phyloP scores from a whole-genome alignment of 2,797 vertebrate genomes.

The Neopelma chrysocephalum region DNA sequence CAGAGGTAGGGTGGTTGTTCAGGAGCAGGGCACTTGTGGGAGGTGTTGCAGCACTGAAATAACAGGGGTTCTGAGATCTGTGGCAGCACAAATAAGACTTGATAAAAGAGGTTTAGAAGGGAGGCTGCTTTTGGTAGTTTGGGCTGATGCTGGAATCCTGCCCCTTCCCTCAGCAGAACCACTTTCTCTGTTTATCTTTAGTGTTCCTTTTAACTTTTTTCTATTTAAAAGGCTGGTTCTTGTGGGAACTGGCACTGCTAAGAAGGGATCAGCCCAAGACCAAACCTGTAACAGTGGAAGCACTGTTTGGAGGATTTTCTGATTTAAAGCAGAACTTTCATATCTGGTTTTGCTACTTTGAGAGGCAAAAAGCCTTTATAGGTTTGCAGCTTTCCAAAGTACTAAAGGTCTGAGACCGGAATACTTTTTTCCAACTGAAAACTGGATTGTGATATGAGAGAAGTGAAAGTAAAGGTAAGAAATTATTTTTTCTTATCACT shows the following conservation, averaged over 20 bases:
- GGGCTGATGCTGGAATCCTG: neutral
- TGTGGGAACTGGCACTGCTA: neutral
- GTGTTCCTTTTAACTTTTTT: rapidly evolving
- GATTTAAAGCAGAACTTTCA: neutral
- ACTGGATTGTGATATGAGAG: neutral
- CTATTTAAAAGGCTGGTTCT: neutral
- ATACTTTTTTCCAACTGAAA: neutral
- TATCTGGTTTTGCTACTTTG: neutral
- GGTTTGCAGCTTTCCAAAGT: neutral
- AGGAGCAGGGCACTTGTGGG: neutral
- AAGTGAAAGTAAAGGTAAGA: neutral
- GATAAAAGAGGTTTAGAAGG: neutral
- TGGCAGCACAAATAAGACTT: neutral
- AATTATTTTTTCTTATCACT: neutral
- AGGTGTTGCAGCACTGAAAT: neutral
- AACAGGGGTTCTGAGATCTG: neutral
- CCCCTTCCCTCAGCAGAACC: neutral
- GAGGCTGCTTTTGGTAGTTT: neutral
- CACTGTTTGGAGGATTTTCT: neutral
- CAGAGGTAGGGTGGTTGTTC: slow-evolving; percentile 72
- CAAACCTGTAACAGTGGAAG: neutral
- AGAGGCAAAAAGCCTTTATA: neutral
- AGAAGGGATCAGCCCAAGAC: neutral
- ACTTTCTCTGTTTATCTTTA: neutral
- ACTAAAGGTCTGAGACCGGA: neutral